Evolutionary conservation across 1,140 invertebrate species (phyloP).

Genomic region (Brachystomella parvula): DNA sequence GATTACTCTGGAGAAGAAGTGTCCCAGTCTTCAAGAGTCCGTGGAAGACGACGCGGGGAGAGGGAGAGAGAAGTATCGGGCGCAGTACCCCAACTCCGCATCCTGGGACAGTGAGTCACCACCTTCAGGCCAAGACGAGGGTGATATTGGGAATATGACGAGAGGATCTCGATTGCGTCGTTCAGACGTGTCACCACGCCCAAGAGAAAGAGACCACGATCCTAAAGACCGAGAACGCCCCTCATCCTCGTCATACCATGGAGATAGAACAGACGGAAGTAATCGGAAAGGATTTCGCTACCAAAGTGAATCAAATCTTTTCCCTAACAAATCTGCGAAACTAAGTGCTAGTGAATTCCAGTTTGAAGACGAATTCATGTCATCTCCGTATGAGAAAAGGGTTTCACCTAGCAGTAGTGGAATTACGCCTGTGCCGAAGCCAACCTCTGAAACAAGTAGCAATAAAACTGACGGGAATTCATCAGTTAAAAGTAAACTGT

Average conservation of each 20-base stretch:
- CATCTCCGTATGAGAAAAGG: not conserved
- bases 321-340: not conserved
- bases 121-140: slow-evolving; percentile 3
- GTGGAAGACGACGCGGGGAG: slow-evolving; percentile 4
- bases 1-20: slow-evolving; percentile 22
- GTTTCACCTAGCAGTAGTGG: not conserved
- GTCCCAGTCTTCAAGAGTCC: not conserved
- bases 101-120: slow-evolving; percentile 34
- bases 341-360: slow-evolving; percentile 1
- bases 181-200: not conserved
- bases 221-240: not conserved
- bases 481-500: not conserved
- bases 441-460: not conserved
- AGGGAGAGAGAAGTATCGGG: not conserved
- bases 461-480: slow-evolving; percentile 1
- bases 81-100: slow-evolving; percentile 32
- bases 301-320: slow-evolving; percentile 7
- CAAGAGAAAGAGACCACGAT: slow-evolving; percentile 3
- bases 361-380: slow-evolving; percentile 3
- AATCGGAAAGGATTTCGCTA: not conserved
- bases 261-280: not conserved
- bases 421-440: not conserved
- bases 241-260: slow-evolving; percentile 12
- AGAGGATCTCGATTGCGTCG: not conserved
- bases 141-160: not conserved